These are phyloP conservation scores for Dermolepida albohirtum DNA, from an alignment of 2,888 invertebrate species.

Conservation along the genomic window DNA sequence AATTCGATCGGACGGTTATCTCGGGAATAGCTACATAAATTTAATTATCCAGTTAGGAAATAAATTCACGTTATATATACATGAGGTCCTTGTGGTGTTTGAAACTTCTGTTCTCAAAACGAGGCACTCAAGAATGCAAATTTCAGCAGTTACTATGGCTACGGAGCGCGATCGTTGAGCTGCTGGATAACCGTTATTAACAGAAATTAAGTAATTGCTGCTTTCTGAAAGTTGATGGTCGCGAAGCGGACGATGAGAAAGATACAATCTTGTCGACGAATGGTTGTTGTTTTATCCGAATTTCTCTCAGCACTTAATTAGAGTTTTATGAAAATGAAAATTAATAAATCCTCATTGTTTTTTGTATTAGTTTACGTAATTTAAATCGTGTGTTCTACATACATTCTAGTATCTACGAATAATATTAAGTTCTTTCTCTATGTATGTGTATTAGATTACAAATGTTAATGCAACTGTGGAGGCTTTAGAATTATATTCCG, in stretches of 20 bases:
- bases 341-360: too few species aligned
- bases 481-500: too few species aligned
- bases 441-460: too few species aligned
- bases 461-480: too few species aligned
- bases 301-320: too few species aligned
- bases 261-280: not conserved
- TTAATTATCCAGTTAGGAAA: slow-evolving; percentile 17
- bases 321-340: too few species aligned
- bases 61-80: slow-evolving; percentile 14
- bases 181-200: slow-evolving; percentile 26
- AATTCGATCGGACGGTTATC: too few species aligned
- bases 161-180: slow-evolving; percentile 11
- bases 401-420: too few species aligned
- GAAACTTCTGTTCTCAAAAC: slow-evolving; percentile 31
- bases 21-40: not conserved
- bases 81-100: slow-evolving; percentile 4
- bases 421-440: too few species aligned
- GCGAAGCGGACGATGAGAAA: slow-evolving; percentile 3
- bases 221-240: slow-evolving; percentile 17
- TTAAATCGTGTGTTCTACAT: too few species aligned
- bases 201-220: slow-evolving; percentile 38
- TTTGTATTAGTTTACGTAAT: too few species aligned
- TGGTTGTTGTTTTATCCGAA: too few species aligned
- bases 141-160: slow-evolving; percentile 20
- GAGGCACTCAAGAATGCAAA: slow-evolving; percentile 32